These are phyloP conservation scores for Contarinia nasturtii DNA, from an alignment of 1,140 invertebrate genomes.

Conservation along the genomic window DNA sequence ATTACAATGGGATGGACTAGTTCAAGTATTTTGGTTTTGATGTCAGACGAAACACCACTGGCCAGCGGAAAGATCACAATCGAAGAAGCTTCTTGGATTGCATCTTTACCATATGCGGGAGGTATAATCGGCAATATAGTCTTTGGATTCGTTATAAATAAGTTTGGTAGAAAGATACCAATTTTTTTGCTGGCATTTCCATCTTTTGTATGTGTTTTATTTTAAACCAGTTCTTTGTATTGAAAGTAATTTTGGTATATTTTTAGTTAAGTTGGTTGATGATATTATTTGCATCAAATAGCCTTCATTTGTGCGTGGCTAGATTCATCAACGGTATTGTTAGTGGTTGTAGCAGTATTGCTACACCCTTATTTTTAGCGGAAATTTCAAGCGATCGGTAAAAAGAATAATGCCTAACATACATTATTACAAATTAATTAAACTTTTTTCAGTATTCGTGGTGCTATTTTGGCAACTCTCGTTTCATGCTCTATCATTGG, in stretches of 20 bases:
- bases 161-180: conserved; percentile 30
- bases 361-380: conserved; percentile 34
- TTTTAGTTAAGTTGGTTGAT: background rate
- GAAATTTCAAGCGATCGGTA: conserved; percentile 30
- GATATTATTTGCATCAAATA: background rate
- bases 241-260: no score
- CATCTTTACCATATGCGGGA: conserved; percentile 13
- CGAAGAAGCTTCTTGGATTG: conserved; percentile 15
- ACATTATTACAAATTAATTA: background rate
- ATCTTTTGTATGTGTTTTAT: conserved; percentile 15
- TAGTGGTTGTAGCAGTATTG: conserved; percentile 1
- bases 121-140: conserved; percentile 12
- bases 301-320: conserved; percentile 10
- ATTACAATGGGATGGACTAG: no score
- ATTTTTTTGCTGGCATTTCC: conserved; percentile 22
- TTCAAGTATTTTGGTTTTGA: conserved; percentile 4
- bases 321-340: conserved; percentile 31
- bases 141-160: conserved; percentile 29
- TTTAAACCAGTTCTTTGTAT: no score
- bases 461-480: conserved; percentile 31
- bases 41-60: conserved; percentile 10
- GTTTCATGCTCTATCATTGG: conserved; percentile 38
- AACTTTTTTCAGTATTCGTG: conserved; percentile 29
- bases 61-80: conserved; percentile 7
- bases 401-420: background rate